These are phyloP conservation scores for Scaptomyza caliginosa DNA, from an alignment of 2,888 invertebrate genomes.

Conservation along the genomic window DNA sequence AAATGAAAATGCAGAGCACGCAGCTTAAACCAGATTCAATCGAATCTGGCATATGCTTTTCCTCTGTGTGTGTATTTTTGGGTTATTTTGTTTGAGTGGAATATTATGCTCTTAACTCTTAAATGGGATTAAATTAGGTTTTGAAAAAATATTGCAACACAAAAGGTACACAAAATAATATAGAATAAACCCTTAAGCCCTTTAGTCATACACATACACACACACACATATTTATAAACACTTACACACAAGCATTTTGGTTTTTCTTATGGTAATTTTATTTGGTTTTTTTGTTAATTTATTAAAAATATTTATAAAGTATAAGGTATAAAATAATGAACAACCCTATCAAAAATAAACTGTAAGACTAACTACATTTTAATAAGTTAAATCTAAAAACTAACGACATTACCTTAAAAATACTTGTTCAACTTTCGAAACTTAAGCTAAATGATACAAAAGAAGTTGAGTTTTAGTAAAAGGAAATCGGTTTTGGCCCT, in stretches of 20 bases:
- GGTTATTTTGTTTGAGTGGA: background rate
- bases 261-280: slow-evolving; percentile 13
- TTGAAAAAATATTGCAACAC: background rate
- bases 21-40: slow-evolving; percentile 16
- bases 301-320: slow-evolving; percentile 31
- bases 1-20: slow-evolving; percentile 35
- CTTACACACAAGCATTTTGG: slow-evolving; percentile 28
- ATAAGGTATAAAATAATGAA: slow-evolving; percentile 45
- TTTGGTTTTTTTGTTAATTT: slow-evolving; percentile 42
- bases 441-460: slow-evolving; percentile 13
- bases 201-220: slow-evolving; percentile 22
- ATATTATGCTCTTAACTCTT: background rate
- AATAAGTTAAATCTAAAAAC: slow-evolving; percentile 23
- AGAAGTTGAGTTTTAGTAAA: slow-evolving; percentile 6
- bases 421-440: slow-evolving; percentile 13
- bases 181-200: slow-evolving; percentile 26
- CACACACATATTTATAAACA: slow-evolving; percentile 15
- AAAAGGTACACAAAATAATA: background rate
- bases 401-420: slow-evolving; percentile 29
- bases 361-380: slow-evolving; percentile 46
- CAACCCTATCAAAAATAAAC: slow-evolving; percentile 36
- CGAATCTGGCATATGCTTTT: background rate
- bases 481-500: slow-evolving; percentile 35
- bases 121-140: background rate
- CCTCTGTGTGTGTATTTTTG: background rate